Percentiles rank a stretch among this genome's conserved stretches.
Conservation (phyloP, 2,113 vertebrate genomes). For the Acrocephalus arundinaceus region DNA sequence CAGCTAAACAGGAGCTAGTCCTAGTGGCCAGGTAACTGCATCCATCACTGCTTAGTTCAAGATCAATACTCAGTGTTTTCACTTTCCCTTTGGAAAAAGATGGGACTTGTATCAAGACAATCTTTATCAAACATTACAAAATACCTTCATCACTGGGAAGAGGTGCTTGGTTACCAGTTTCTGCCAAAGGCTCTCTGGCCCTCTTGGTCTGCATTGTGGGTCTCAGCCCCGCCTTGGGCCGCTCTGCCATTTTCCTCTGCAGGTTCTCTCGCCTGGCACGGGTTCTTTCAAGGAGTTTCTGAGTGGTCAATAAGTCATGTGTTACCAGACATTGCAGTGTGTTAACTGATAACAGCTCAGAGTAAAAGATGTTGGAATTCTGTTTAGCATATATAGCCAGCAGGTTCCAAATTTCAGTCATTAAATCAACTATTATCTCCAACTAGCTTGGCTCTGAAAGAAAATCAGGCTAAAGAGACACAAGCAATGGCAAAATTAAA, state of each 20-base stretch:
- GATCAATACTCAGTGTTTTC: neutral
- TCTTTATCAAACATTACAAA: neutral
- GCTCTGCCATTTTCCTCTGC: constrained; percentile 93
- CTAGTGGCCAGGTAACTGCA: neutral
- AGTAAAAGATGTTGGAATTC: neutral
- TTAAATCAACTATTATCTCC: neutral
- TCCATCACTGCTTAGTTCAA: neutral
- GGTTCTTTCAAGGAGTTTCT: constrained; percentile 97
- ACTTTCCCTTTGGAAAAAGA: neutral
- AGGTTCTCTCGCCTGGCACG: constrained; percentile 94
- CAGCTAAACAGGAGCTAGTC: neutral
- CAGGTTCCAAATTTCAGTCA: neutral
- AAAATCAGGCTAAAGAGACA: neutral
- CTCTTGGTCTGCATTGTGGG: constrained; percentile 76
- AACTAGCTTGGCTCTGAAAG: neutral
- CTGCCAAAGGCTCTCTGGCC: constrained; percentile 84
- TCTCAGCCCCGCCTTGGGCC: constrained; percentile 76
- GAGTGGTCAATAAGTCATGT: neutral
- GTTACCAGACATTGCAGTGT: neutral
- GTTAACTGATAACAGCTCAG: neutral
- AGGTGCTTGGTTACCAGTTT: constrained; percentile 80
- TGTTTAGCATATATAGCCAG: neutral
- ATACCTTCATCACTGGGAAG: constrained; percentile 78
- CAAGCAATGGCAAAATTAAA: neutral
- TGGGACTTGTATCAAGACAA: neutral